Conservation (phyloP, 2,888 invertebrate species). For the Cerceris ruficornis region DNA sequence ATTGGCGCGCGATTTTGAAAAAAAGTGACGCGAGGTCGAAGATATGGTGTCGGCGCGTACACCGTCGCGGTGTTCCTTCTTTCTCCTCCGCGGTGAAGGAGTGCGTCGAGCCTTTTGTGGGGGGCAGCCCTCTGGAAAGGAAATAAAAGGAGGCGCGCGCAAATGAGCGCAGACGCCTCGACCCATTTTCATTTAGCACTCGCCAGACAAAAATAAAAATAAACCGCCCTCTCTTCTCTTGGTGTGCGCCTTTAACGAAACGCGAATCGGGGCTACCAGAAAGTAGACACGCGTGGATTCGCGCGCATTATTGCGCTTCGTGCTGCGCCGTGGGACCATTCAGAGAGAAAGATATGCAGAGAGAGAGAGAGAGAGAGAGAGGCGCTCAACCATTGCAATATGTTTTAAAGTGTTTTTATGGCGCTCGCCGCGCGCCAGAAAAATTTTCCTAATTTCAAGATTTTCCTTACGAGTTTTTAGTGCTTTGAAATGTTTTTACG, state of each 20-base stretch:
- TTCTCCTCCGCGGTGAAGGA: neutral
- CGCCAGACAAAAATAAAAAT: slow-evolving; percentile 71
- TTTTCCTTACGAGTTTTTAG: no score
- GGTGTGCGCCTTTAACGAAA: slow-evolving; percentile 57
- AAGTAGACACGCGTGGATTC: slow-evolving; percentile 38
- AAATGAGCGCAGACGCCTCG: slow-evolving; percentile 75
- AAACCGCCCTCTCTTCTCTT: slow-evolving; percentile 44
- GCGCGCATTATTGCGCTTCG: slow-evolving; percentile 53
- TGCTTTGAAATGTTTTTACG: no score
- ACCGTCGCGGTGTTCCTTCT: neutral
- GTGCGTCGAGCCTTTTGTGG: slow-evolving; percentile 32
- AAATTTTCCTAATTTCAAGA: no score
- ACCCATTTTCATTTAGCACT: slow-evolving; percentile 75
- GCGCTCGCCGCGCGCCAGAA: no score
- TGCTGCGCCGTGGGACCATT: slow-evolving; percentile 24
- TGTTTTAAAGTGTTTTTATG: no score
- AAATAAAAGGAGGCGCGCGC: slow-evolving; percentile 57
- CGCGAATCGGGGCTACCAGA: slow-evolving; percentile 41
- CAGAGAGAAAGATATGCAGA: neutral
- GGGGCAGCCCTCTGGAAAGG: slow-evolving; percentile 33
- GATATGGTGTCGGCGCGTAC: neutral
- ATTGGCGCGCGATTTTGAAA: slow-evolving; percentile 1
- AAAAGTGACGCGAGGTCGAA: neutral
- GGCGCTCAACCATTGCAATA: no score
- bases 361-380: neutral